Conservation (phyloP, 2,888 invertebrate species). For the Tholera decimalis region DNA sequence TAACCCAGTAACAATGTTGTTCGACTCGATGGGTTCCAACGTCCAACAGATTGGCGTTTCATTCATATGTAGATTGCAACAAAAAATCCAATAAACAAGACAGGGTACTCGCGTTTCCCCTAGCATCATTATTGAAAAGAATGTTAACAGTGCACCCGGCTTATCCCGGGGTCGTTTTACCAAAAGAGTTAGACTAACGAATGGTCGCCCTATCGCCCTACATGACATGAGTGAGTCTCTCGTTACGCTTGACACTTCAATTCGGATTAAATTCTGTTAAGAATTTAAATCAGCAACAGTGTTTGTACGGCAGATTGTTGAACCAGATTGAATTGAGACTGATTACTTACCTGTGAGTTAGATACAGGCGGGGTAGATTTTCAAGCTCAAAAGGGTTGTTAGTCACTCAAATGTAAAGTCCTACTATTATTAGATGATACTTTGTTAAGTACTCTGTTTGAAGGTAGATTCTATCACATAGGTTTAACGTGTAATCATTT, state of each 20-base stretch:
- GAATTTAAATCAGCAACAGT: conserved; percentile 75
- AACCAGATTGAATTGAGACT: conserved; percentile 53
- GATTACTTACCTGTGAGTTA: conserved; percentile 60
- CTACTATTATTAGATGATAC: conserved; percentile 16
- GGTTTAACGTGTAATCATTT: neutral
- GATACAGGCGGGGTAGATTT: conserved; percentile 36
- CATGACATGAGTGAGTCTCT: conserved; percentile 73
- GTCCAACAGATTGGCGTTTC: conserved; percentile 87
- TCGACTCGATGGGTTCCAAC: conserved; percentile 80
- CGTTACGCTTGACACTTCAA: conserved; percentile 89
- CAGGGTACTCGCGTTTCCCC: conserved; percentile 85
- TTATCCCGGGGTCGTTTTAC: conserved; percentile 89
- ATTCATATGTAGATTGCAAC: conserved; percentile 91
- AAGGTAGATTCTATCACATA: conserved; percentile 4
- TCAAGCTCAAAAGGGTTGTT: conserved; percentile 15
- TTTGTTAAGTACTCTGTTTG: neutral
- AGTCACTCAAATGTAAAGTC: conserved; percentile 25
- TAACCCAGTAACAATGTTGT: conserved; percentile 71
- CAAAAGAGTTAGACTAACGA: conserved; percentile 91
- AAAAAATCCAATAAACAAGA: conserved; percentile 92
- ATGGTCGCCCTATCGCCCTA: conserved; percentile 86
- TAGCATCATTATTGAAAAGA: conserved; percentile 90
- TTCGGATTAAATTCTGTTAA: conserved; percentile 85
- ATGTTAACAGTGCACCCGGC: conserved; percentile 89
- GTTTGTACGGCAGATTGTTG: conserved; percentile 55